Base-by-base conservation (phyloP, 2,888 invertebrate species). In the Pheosia tremula region DNA sequence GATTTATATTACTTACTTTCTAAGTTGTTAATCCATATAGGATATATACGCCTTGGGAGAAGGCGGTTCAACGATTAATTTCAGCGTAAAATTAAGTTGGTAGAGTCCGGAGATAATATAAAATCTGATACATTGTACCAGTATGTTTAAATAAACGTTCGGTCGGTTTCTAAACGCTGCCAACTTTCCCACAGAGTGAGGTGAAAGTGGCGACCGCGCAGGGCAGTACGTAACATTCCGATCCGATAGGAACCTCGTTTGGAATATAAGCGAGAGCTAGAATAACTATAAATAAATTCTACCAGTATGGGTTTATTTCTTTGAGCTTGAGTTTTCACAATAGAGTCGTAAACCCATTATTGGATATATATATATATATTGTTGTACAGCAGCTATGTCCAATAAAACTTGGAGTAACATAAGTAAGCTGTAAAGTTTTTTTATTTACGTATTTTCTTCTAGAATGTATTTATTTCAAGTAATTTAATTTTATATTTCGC, bases 161-260 rank as follows among this genome's bases (percentile, higher is more conserved):
- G 80, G 82, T 83, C 79, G 80, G 82, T 88, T 89, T 90, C 89
- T 91, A 89, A 88, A 86, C 84, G 85, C 84, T 83, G 84, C 83
- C 86, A 83, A 89, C 92, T 92, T 92, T 92, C 92, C 84, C 90
- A 85, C 84, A 82, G 80, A 75, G 84, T 80, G 79, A 77, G 91
- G 92, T 87, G 93, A 92, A 92, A 93, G 92, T 92, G 83, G 84
- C 85, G 83, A 83, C 82, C 80, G 85, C 79, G 78, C 83, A 83
- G 82, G 85, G 85, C 87, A 81, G 78, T 82, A 83, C 85, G 83
- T 84, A 85, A 87, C 89, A 87, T 88, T 88, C 87, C 88, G 79
- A 87, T 84, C 83, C 82, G 85, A 88, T 87, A 87, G 82, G 81
- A 81, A 82, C 79, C 82, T 82, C 81, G 84, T 82, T 85, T 83